Evolutionary conservation across 2,797 vertebrate species (phyloP).

Genomic region (Etheostoma nigrum): DNA sequence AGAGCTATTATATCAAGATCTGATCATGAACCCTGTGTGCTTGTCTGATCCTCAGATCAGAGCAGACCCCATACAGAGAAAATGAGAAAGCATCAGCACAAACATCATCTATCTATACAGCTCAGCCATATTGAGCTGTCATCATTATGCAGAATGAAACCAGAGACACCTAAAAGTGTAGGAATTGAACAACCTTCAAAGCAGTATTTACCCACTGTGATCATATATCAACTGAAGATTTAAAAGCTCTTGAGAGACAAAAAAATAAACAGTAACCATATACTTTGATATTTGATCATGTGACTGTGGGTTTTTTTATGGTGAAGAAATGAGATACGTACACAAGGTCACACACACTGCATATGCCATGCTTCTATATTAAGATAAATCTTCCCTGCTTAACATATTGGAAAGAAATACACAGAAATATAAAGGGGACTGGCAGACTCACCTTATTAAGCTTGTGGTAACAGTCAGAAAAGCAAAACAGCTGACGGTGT

Average conservation of each 20-base stretch:
- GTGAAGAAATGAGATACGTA: conserved; percentile 21
- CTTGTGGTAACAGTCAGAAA: conserved; percentile 19
- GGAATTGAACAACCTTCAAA: conserved; percentile 42
- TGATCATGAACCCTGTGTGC: conserved; percentile 15
- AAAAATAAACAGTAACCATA: conserved; percentile 19
- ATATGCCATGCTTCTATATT: conserved; percentile 37
- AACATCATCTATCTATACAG: conserved; percentile 21
- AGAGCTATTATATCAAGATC: conserved; percentile 30
- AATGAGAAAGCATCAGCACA: conserved; percentile 35
- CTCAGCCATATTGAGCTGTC: conserved; percentile 29
- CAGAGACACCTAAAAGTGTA: conserved; percentile 5
- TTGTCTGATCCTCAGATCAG: conserved; percentile 39
- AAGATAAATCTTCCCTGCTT: conserved; percentile 40
- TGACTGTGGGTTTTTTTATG: conserved; percentile 18
- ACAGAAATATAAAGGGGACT: conserved; percentile 45
- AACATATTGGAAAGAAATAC: conserved; percentile 20
- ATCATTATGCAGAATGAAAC: conserved; percentile 32
- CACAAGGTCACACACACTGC: conserved; percentile 7
- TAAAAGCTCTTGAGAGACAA: conserved; percentile 53
- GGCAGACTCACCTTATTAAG: conserved; percentile 45
- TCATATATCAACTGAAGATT: conserved; percentile 58
- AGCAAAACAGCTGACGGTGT: background rate
- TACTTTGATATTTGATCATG: conserved; percentile 50
- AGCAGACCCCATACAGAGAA: conserved; percentile 4
- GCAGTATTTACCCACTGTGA: conserved; percentile 19